Evolutionary conservation across 1,140 invertebrate genomes (phyloP).

Genomic region (Triops cancriformis): DNA sequence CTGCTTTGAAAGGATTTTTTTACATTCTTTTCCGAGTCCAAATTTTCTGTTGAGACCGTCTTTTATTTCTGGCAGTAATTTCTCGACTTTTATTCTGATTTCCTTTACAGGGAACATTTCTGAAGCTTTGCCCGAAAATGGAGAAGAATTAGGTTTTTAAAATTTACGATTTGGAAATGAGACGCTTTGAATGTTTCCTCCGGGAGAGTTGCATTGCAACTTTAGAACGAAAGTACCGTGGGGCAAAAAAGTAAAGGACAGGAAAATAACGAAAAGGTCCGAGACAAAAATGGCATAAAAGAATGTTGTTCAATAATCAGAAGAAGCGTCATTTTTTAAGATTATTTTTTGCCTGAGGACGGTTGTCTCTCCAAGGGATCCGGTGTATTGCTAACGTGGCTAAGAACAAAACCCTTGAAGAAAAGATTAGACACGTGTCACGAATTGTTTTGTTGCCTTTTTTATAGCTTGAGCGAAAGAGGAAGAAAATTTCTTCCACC

Average conservation of each 20-base stretch:
- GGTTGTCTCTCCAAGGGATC: background rate
- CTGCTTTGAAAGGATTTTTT: too few species aligned
- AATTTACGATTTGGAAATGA: background rate
- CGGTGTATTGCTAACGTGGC: background rate
- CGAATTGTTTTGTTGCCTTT: background rate
- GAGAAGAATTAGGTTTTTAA: background rate
- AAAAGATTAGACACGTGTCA: slow-evolving; percentile 10
- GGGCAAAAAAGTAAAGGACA: too few species aligned
- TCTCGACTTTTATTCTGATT: too few species aligned
- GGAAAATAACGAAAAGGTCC: too few species aligned
- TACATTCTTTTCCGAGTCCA: too few species aligned
- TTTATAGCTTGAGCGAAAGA: too few species aligned
- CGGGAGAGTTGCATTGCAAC: background rate
- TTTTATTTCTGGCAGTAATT: background rate
- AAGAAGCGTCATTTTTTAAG: too few species aligned
- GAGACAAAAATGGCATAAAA: background rate
- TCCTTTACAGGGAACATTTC: too few species aligned
- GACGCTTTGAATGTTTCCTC: background rate
- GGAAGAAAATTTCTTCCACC: background rate
- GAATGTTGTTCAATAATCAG: background rate
- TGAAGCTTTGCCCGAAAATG: background rate
- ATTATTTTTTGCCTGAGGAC: background rate
- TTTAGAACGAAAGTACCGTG: background rate
- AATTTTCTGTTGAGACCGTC: too few species aligned
- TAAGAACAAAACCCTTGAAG: background rate